phyloP scores from a whole-genome alignment of 2,888 invertebrate species.

The Nomada fucata region DNA sequence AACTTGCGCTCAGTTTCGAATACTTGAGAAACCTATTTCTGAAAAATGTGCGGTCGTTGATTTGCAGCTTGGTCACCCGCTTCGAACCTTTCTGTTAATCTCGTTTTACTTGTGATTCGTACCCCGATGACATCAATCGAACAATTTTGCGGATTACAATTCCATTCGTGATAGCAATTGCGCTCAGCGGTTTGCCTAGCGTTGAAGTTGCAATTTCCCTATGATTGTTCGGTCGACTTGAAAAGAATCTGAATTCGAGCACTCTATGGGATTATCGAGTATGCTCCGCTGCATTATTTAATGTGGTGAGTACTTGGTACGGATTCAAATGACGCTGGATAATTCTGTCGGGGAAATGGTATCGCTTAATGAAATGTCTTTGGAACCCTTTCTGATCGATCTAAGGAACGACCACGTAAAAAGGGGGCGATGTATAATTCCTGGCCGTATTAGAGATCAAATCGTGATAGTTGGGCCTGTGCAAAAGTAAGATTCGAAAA shows the following conservation, averaged over 20 bases:
- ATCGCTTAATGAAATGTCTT: slow-evolving; percentile 22
- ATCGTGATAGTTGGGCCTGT: background rate
- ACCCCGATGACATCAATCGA: background rate
- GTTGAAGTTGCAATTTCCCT: slow-evolving; percentile 2
- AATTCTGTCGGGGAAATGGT: slow-evolving; percentile 24
- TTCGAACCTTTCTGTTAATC: too few species aligned
- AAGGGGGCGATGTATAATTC: slow-evolving; percentile 10
- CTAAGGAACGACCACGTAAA: background rate
- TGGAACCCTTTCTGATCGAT: background rate
- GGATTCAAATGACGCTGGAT: slow-evolving; percentile 22
- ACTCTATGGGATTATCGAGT: slow-evolving; percentile 5
- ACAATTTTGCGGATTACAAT: slow-evolving; percentile 4
- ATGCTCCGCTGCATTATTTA: slow-evolving; percentile 27
- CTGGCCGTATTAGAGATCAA: background rate
- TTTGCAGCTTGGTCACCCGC: too few species aligned
- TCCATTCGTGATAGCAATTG: background rate
- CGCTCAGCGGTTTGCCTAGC: background rate
- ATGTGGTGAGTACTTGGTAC: slow-evolving; percentile 15
- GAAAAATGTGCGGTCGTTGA: too few species aligned
- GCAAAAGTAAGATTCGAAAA: background rate
- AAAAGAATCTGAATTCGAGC: slow-evolving; percentile 19
- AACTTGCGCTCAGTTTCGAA: too few species aligned
- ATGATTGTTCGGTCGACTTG: slow-evolving; percentile 17
- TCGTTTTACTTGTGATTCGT: too few species aligned
- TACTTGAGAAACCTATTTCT: too few species aligned